Evolutionary conservation across 2,797 vertebrate genomes (phyloP), one percentile per base, ranked within the genome.

Genomic region (Eupleurogrammus muticus): DNA sequence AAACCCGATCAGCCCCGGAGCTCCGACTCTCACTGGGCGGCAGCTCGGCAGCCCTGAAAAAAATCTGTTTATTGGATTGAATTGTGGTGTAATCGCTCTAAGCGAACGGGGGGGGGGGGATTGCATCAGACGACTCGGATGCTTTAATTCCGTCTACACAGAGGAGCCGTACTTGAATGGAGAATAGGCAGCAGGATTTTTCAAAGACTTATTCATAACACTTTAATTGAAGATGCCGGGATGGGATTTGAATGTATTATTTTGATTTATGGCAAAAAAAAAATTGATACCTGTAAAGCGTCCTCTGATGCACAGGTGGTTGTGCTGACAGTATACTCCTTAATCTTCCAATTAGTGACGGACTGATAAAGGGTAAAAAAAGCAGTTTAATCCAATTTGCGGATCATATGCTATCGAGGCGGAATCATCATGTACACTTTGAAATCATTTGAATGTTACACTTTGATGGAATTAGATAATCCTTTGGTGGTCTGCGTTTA

Each of bases 41-140:
- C 19, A 67, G 72, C 57, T 50, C 21, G 5, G 49, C 64, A 32
- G 70, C 58, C 40, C 74, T 56, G 38, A 76, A 86, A 90, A 76
- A 86, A 90, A 73, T 84, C 74, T 89, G 78, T 68, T 75, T 62
- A 70, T 34, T 71, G 69, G 76, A 81, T n/a, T 32, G 70, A 52
- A 67, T 69, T 67, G 66, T 50, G 48, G 35, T 47, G 24, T 58
- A 59, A 49, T 32, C 54, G 52, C 74, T 57, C 69, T 70, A 80
- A 81, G 56, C 79, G 70, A 72, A 64, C 53, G 6, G 6, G 28
- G 28, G 28, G 6, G n/a, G 71, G 57, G 47, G 1, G 42, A 62
- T 83, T 78, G 70, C 75, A 67, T 83, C 62, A 79, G 63, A 71
- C 32, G 53, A 56, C 55, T 48, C 66, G 67, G 21, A 76, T 49